These are phyloP conservation scores for Pygathrix nemaeus DNA, from an alignment of 2,113 vertebrate genomes.

Conservation along the genomic window DNA sequence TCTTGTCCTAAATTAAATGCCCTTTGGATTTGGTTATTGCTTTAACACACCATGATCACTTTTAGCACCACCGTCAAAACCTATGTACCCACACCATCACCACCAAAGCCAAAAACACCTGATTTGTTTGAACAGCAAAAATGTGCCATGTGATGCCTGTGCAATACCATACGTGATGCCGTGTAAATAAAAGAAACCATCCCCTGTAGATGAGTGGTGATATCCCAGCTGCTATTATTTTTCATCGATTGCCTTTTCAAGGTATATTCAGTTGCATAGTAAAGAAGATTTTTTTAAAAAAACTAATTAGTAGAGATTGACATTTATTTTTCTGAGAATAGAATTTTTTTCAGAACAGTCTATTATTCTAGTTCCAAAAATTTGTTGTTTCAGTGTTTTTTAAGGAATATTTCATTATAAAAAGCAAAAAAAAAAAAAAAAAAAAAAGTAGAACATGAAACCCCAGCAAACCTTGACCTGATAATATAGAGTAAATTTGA, in stretches of 20 bases:
- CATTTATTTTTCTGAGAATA: background rate
- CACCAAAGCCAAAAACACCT: background rate
- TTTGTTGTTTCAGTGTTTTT: background rate
- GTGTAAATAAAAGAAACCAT: background rate
- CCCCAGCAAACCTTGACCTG: fast-evolving
- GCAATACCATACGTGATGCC: background rate
- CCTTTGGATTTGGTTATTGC: background rate
- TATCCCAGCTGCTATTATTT: background rate
- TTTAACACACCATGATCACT: background rate
- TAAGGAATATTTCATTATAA: background rate
- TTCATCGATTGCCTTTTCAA: background rate
- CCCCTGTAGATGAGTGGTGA: background rate
- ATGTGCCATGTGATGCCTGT: background rate
- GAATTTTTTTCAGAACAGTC: background rate
- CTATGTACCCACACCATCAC: background rate
- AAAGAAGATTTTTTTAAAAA: background rate
- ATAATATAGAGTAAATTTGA: background rate
- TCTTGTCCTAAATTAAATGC: background rate
- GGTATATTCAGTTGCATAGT: background rate
- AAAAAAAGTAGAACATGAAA: background rate
- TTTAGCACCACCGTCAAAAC: background rate
- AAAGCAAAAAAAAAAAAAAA: background rate
- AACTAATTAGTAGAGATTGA: background rate
- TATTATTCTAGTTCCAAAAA: background rate
- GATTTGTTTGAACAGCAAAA: background rate